phyloP scores from a whole-genome alignment of 1,140 invertebrate species.

The Spodoptera frugiperda region DNA sequence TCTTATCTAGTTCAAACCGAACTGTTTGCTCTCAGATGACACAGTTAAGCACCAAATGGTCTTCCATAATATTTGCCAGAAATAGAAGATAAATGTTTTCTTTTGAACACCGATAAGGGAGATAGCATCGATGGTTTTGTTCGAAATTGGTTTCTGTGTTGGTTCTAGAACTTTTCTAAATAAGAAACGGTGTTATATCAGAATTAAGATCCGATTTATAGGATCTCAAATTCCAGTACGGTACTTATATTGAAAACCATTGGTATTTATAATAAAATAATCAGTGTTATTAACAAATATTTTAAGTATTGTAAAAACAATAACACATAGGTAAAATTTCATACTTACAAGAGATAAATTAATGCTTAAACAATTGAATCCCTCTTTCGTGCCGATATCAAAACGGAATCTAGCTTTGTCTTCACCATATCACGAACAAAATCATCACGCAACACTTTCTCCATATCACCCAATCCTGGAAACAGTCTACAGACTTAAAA shows the following conservation, averaged over 20 bases:
- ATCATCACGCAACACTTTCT: not conserved
- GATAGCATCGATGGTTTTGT: slow-evolving; percentile 1
- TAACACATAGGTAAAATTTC: too few relatives aligned
- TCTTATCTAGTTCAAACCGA: slow-evolving; percentile 34
- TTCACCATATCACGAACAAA: not conserved
- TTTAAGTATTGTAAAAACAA: too few relatives aligned
- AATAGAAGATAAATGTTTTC: slow-evolving; percentile 52
- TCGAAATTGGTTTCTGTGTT: not conserved
- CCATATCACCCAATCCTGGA: slow-evolving; percentile 1
- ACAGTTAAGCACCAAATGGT: slow-evolving; percentile 62
- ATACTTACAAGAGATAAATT: too few relatives aligned
- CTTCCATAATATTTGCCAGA: slow-evolving; percentile 60
- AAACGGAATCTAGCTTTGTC: too few relatives aligned
- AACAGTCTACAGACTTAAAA: not conserved
- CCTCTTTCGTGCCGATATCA: too few relatives aligned
- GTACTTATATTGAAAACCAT: too few relatives aligned
- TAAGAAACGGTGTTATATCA: too few relatives aligned
- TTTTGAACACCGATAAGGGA: slow-evolving; percentile 30
- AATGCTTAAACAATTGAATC: too few relatives aligned
- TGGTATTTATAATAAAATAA: too few relatives aligned
- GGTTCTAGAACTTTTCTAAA: not conserved
- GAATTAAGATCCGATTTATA: not conserved
- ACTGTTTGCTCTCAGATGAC: slow-evolving; percentile 60
- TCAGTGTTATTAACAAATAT: too few relatives aligned
- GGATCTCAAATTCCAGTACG: too few relatives aligned